Conservation (phyloP, 2,113 vertebrate species). For the Chlorocebus sabaeus region DNA sequence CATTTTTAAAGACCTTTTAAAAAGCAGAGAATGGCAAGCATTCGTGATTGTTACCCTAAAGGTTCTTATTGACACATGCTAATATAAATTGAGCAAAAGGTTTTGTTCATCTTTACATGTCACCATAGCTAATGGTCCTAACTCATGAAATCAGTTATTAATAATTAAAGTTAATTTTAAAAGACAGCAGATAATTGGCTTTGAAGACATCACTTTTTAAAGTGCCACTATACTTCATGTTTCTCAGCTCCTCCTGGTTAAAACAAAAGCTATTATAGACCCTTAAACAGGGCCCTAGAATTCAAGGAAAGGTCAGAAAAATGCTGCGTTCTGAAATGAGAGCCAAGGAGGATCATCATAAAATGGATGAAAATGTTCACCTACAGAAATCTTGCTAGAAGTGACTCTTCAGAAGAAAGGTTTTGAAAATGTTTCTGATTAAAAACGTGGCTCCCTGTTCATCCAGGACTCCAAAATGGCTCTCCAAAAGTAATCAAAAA, state of each 20-base stretch:
- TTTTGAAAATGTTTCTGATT: slow-evolving; percentile 13
- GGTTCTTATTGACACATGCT: not conserved
- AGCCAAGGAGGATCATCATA: not conserved
- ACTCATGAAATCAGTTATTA: not conserved
- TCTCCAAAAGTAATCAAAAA: not conserved
- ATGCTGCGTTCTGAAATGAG: not conserved
- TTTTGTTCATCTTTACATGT: not conserved
- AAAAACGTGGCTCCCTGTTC: not conserved
- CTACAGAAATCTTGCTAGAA: not conserved
- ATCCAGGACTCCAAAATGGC: not conserved
- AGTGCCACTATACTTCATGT: not conserved
- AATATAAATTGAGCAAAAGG: not conserved
- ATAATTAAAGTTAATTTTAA: not conserved
- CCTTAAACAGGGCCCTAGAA: not conserved
- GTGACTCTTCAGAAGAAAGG: not conserved
- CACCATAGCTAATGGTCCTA: not conserved
- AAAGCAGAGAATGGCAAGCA: not conserved
- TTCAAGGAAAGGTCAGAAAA: not conserved
- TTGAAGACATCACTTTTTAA: not conserved
- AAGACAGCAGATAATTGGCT: not conserved
- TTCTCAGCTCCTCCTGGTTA: not conserved
- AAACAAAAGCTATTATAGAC: not conserved
- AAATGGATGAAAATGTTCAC: not conserved
- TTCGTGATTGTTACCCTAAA: not conserved
- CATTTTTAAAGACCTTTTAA: not conserved